These are phyloP conservation scores for Apostichopus leukothele DNA, from an alignment of 53 echinoderm and acorn worm species.

Conservation along the genomic window DNA sequence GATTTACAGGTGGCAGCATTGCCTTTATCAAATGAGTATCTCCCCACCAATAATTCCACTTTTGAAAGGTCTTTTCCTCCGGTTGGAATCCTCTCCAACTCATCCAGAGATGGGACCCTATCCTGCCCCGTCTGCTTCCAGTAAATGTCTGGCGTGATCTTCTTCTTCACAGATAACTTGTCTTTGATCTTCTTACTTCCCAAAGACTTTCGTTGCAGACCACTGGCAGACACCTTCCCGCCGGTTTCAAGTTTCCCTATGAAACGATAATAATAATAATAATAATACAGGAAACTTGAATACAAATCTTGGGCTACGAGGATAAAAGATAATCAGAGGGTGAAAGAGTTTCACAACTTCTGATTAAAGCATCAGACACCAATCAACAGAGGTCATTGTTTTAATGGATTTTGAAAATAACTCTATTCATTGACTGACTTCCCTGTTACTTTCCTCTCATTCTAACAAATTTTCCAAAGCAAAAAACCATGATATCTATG, in stretches of 20 bases:
- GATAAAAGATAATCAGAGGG: too few species aligned
- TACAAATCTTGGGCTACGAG: background rate
- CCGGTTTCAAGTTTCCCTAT: conserved; percentile 36
- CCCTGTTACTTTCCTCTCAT: too few species aligned
- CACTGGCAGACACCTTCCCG: conserved; percentile 32
- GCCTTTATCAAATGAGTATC: background rate
- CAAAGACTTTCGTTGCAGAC: conserved; percentile 16
- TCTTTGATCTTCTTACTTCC: conserved; percentile 38
- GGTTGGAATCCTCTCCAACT: conserved; percentile 20
- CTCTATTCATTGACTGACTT: too few species aligned
- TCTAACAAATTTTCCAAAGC: too few species aligned
- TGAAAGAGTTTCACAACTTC: too few species aligned
- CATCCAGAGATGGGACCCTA: conserved; percentile 30
- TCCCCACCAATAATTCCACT: background rate
- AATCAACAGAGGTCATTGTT: too few species aligned
- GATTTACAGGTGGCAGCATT: background rate
- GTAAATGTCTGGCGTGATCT: conserved; percentile 40
- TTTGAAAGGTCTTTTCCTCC: conserved; percentile 11
- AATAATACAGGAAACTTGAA: background rate
- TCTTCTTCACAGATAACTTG: conserved; percentile 33
- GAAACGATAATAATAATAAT: background rate
- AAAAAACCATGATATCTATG: too few species aligned
- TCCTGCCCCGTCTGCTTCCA: conserved; percentile 47
- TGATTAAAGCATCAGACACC: too few species aligned
- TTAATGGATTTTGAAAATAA: too few species aligned